A percentile compares a stretch with the other conserved stretches of the same genome.
Evolutionary conservation across 2,888 invertebrate genomes (phyloP).

Genomic region (Exocentrus adspersus): DNA sequence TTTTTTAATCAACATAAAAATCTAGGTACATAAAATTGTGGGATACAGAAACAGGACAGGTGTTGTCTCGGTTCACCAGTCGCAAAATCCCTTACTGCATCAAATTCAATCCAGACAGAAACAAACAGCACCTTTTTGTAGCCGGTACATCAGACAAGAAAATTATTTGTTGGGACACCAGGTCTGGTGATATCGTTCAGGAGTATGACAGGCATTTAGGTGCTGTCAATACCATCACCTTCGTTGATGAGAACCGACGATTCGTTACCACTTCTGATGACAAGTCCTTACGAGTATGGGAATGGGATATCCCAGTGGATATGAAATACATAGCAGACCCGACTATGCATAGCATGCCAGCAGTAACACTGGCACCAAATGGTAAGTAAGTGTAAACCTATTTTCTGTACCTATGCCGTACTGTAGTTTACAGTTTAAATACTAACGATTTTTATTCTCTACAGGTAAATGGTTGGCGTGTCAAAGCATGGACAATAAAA

Average conservation of each 20-base stretch:
- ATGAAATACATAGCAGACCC: constrained; percentile 99
- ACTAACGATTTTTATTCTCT: constrained; percentile 20
- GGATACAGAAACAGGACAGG: constrained; percentile 97
- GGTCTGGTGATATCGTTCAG: constrained; percentile 70
- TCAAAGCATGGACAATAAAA: constrained; percentile 99
- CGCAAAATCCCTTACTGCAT: constrained; percentile 98
- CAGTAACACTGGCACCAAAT: constrained; percentile 94
- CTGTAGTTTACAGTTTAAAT: not conserved
- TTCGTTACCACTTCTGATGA: constrained; percentile 99
- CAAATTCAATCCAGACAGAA: constrained; percentile 97
- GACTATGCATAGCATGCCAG: constrained; percentile 98
- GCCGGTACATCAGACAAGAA: constrained; percentile 99
- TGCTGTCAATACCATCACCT: constrained; percentile 98
- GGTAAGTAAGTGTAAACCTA: constrained; percentile 62
- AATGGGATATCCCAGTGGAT: constrained; percentile 99
- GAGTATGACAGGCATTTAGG: constrained; percentile 93
- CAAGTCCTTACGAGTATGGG: constrained; percentile 98
- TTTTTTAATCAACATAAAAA: too few relatives aligned
- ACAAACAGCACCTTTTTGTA: constrained; percentile 97
- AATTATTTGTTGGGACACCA: constrained; percentile 98
- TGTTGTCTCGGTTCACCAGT: constrained; percentile 88
- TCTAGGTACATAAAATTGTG: constrained; percentile 89
- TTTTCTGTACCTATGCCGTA: not conserved
- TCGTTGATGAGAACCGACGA: constrained; percentile 97
- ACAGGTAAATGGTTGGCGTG: constrained; percentile 93